Conservation (phyloP, 2,797 vertebrate species). For the Microhierax caerulescens region DNA sequence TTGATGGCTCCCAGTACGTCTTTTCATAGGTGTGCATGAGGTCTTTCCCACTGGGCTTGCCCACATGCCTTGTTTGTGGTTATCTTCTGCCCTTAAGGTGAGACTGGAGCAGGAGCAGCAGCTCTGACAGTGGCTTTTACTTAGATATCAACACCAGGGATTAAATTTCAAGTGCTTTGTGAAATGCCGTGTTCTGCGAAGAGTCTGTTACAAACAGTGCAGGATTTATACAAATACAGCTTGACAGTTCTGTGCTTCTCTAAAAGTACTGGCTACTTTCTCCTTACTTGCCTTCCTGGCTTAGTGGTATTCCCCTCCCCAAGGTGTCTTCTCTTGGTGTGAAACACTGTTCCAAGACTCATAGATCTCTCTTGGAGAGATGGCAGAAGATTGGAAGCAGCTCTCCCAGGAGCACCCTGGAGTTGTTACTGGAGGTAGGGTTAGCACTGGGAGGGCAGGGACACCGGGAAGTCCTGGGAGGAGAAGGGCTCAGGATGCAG, state of each 20-base stretch:
- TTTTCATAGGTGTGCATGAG: not conserved
- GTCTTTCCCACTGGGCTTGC: not conserved
- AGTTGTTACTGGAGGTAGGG: not conserved
- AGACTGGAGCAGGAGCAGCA: not conserved
- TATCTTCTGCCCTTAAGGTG: not conserved
- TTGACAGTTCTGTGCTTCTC: not conserved
- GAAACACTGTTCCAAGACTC: not conserved
- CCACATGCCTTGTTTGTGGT: not conserved
- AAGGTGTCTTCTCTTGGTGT: not conserved
- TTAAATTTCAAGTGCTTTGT: slow-evolving; percentile 15
- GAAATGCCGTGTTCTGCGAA: not conserved
- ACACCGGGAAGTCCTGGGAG: rapidly evolving
- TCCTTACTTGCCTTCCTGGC: not conserved
- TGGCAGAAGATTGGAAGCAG: not conserved
- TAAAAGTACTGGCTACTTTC: not conserved
- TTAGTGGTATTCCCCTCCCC: not conserved
- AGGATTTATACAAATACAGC: slow-evolving; percentile 15
- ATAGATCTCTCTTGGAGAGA: not conserved
- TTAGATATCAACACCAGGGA: not conserved
- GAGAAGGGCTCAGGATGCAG: not conserved
- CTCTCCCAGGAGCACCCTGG: not conserved
- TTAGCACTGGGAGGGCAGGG: not conserved
- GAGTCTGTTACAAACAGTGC: not conserved
- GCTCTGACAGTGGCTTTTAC: not conserved
- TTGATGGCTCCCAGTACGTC: not conserved